Evolutionary conservation across 2,797 vertebrate genomes (phyloP), one percentile per base, ranked within the genome.

Genomic region (Liasis olivaceus): DNA sequence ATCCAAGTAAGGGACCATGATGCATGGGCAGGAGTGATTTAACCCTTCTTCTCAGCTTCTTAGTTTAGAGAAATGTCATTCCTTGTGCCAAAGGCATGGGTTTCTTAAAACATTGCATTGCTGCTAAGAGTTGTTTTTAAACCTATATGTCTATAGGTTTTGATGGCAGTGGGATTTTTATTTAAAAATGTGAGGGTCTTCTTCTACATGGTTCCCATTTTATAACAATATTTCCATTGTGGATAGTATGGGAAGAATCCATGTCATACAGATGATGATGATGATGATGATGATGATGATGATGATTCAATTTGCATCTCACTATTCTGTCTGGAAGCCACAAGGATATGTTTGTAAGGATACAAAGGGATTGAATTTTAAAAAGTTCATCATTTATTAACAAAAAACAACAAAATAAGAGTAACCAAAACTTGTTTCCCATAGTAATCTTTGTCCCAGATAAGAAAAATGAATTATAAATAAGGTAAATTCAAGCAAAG

Each of bases 311-410:
- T 42, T 9, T 72, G 31, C 42, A 42, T 42, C 36, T 77, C 36
- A 77, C 20, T 17, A 77, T 42, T 42, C 31, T 77, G 31, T 77
- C 36, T 15, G 42, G 31, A n/a, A 14, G 28, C 64, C 64, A 69
- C 31, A 72, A 72, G 6, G 36, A 77, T 42, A 42, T 42, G 17
- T 77, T 77, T 77, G 31, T 31, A 72, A 15, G 24, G 54, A 31
- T 20, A 59, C 58, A 31, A 26, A 22, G 24, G 36, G n/a, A 59
- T 28, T 86, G 47, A 12, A 26, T 56, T 54, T 85, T 90, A 95
- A 95, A 94, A 94, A 87, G 88, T 92, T 91, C 95, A 90, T 94
- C 95, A 95, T 96, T 94, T 93, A 85, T 0, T 11, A 94, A 95
- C 92, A 95, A 96, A 97, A 92, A 77, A 7, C 31, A 72, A 77